Evolutionary conservation across 2,797 vertebrate genomes (phyloP).

Genomic region (Vespertilio murinus): DNA sequence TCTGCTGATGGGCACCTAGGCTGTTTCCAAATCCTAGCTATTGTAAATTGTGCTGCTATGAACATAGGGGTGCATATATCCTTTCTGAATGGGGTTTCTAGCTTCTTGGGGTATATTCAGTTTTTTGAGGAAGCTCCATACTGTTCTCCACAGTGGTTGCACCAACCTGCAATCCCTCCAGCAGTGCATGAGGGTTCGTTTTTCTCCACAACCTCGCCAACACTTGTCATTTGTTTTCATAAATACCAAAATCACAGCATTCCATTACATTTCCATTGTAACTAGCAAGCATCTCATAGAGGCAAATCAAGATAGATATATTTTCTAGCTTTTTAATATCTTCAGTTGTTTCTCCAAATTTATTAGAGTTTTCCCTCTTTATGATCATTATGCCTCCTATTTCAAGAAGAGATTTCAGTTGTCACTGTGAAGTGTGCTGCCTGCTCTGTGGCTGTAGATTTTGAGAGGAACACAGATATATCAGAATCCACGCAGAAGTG

Average conservation of each 20-base stretch:
- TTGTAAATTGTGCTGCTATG: too few relatives aligned
- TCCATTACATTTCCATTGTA: background rate
- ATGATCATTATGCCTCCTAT: background rate
- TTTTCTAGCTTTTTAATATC: background rate
- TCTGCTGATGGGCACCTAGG: too few relatives aligned
- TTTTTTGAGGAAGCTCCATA: too few relatives aligned
- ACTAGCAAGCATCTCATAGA: background rate
- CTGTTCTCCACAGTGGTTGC: too few relatives aligned
- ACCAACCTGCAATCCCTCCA: too few relatives aligned
- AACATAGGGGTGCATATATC: too few relatives aligned
- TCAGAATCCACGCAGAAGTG: background rate
- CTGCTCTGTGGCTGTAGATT: background rate
- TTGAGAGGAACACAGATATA: background rate
- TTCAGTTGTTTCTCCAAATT: background rate
- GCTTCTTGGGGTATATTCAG: too few relatives aligned
- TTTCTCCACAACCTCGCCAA: too few relatives aligned
- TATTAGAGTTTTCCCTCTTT: background rate
- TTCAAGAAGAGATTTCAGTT: background rate
- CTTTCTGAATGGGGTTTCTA: too few relatives aligned
- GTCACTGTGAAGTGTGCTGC: background rate
- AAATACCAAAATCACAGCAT: background rate
- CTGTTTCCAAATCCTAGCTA: too few relatives aligned
- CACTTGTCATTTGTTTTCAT: too few relatives aligned
- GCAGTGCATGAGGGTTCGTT: too few relatives aligned
- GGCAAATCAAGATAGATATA: background rate